Evolutionary conservation across 2,797 vertebrate genomes (phyloP).

Genomic region (Epinephelus coioides): DNA sequence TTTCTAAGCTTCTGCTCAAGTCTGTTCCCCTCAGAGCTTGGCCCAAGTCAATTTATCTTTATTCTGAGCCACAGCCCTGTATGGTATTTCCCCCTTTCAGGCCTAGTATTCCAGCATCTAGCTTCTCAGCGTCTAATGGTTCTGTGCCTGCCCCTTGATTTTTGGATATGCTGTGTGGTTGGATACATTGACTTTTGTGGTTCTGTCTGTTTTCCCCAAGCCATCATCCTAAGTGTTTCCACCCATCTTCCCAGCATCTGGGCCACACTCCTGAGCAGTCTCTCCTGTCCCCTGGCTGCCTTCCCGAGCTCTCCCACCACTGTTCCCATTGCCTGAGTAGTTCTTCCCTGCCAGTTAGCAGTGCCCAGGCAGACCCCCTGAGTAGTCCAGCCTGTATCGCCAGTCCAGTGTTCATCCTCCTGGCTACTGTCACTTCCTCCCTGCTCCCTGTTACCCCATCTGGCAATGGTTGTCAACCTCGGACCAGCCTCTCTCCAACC

Average conservation of each 20-base stretch:
- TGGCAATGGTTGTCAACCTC: conserved; percentile 44
- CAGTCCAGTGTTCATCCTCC: conserved; percentile 63
- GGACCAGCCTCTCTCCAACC: conserved; percentile 22
- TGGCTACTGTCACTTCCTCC: conserved; percentile 46
- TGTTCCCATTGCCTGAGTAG: conserved; percentile 45
- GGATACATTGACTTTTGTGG: conserved; percentile 53
- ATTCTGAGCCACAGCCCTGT: conserved; percentile 7
- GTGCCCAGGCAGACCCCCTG: conserved; percentile 47
- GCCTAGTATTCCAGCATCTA: conserved; percentile 23
- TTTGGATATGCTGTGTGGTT: conserved; percentile 33
- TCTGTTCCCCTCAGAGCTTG: conserved; percentile 21
- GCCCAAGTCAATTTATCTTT: conserved; percentile 21
- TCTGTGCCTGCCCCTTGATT: conserved; percentile 36
- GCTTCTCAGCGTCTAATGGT: conserved; percentile 1
- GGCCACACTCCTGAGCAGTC: conserved; percentile 42
- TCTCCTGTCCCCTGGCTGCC: conserved; percentile 55
- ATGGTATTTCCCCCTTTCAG: background rate
- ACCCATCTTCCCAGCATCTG: conserved; percentile 50
- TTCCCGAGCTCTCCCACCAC: conserved; percentile 44
- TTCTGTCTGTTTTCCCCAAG: conserved; percentile 53
- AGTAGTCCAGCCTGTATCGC: conserved; percentile 56
- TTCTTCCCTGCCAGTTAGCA: conserved; percentile 55
- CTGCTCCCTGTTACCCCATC: conserved; percentile 55
- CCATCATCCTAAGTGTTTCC: conserved; percentile 63
- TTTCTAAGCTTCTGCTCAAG: conserved; percentile 20